Evolutionary conservation across 2,113 vertebrate species (phyloP), one percentile per base, ranked within the genome.

Genomic region (Oncorhynchus nerka): DNA sequence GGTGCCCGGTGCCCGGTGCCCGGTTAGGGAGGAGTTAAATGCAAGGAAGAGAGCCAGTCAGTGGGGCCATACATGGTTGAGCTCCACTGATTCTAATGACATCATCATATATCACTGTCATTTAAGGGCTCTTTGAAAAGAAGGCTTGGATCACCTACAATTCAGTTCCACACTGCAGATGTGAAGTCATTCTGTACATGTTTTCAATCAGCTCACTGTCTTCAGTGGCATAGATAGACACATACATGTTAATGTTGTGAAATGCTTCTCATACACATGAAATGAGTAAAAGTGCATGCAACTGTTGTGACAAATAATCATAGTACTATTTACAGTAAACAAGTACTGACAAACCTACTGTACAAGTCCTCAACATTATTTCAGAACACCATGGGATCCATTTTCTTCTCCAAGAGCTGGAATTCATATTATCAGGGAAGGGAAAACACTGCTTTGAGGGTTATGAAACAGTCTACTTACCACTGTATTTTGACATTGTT

Each of bases 401-500:
- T 83, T 55, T 83, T 82, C 55, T 66, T 22, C 30, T 83, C 71
- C 39, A 34, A 68, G 79, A 49, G 70, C 83, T 76, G 4, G 3
- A 22, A 73, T 79, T 57, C 82, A 77, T 78, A 82, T 84, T 59
- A 75, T 77, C 76, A 74, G 78, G 70, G 70, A 62, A 30, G 34
- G 34, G 16, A 75, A 73, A 70, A 72, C n/a, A 74, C 16, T 74
- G 64, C 0, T 3, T 74, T 75, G 24, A 83, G 30, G 67, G 73
- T 87, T 88, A 86, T 84, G 79, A 87, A 92, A 87, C 77, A 55
- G n/a, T 77, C 72, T 71, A 86, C 80, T 79, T 79, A 24, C 85
- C 69, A 32, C 26, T 8, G 71, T 82, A 82, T 81, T 83, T 85
- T 83, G 73, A 77, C 75, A 84, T 68, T 70, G 74, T 83, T 81